Conservation (phyloP, 2,888 invertebrate species). For the Amphipoea oculea region DNA sequence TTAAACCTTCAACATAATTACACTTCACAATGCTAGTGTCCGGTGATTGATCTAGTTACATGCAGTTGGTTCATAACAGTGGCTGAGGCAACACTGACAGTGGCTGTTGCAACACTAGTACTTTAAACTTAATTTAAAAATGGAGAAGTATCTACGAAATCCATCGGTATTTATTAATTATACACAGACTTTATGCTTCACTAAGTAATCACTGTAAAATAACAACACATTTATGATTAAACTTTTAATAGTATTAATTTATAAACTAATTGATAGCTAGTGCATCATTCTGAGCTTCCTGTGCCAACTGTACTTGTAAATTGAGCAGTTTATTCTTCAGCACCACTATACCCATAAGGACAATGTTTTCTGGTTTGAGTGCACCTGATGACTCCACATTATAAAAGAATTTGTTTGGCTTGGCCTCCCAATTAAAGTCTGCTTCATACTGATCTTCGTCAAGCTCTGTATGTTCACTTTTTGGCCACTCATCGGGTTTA, state of each 20-base stretch:
- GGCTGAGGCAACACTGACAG: conserved; percentile 12
- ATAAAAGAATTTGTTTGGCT: conserved; percentile 99
- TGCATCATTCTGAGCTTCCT: conserved; percentile 96
- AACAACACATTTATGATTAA: conserved; percentile 22
- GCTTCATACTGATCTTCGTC: conserved; percentile 98
- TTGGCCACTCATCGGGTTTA: conserved; percentile 99
- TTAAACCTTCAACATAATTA: conserved; percentile 30
- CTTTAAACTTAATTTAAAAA: background rate
- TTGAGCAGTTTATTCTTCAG: conserved; percentile 98
- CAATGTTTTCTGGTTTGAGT: conserved; percentile 98
- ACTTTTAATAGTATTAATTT: conserved; percentile 29
- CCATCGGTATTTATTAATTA: conserved; percentile 38
- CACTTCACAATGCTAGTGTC: conserved; percentile 13
- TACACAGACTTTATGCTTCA: background rate
- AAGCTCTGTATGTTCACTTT: conserved; percentile 98
- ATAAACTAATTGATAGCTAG: conserved; percentile 91
- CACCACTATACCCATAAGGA: conserved; percentile 97
- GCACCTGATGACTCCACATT: conserved; percentile 99
- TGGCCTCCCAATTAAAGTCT: conserved; percentile 97
- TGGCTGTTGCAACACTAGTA: conserved; percentile 2
- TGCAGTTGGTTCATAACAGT: conserved; percentile 21
- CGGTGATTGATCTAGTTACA: conserved; percentile 2
- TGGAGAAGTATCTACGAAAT: conserved; percentile 30
- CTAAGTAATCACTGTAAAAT: conserved; percentile 7
- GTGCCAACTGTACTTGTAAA: conserved; percentile 97